Evolutionary conservation across 2,888 invertebrate species (phyloP), one percentile per base, ranked within the genome.

Genomic region (Cheilosia pagana): DNA sequence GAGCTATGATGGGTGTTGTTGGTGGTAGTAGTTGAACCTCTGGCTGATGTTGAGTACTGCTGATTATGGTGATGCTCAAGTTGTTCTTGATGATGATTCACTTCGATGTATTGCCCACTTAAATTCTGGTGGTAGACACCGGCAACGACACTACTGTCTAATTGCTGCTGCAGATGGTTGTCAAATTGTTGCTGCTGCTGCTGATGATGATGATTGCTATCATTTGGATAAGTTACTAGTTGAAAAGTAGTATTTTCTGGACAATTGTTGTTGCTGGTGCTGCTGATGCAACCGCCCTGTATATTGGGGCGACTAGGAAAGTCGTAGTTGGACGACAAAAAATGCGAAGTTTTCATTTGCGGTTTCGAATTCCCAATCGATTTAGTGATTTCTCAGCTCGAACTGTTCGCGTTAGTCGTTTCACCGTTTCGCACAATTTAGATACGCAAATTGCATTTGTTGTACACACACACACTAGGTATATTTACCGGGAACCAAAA

Each of bases 311-410:
- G 89, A 89, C 88, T 87, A 87, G 88, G 86, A 87, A 89, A 89
- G 88, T 89, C 89, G 88, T 88, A 88, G 86, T 88, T 88, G 86
- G 87, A 88, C 87, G 88, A 88, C 87, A 87, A 87, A 87, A 88
- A 88, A 88, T 89, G 88, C 88, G 88, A 88, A 89, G 88, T 89
- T 89, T 89, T 89, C 89, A 89, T 89, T 89, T 88, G 88, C 85
- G 81, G 70, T 85, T 75, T 45, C 65, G 65, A 75, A 76, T 85
- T 81, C 85, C 14, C 81, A 85, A 81, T 65, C 74, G 45, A 75
- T 70, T 70, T 48, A 78, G 53, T 75, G 43, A 75, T 79, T 83
- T 75, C 57, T 78, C 68, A 14, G 52, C 68, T 79, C 48, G 70
- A 77, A 77, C 74, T 68, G 72, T 71, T 35, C 55, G 63, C 31